Evolutionary conservation across 2,113 vertebrate species (phyloP), one percentile per base, ranked within the genome.

Genomic region (Oplegnathus fasciatus): DNA sequence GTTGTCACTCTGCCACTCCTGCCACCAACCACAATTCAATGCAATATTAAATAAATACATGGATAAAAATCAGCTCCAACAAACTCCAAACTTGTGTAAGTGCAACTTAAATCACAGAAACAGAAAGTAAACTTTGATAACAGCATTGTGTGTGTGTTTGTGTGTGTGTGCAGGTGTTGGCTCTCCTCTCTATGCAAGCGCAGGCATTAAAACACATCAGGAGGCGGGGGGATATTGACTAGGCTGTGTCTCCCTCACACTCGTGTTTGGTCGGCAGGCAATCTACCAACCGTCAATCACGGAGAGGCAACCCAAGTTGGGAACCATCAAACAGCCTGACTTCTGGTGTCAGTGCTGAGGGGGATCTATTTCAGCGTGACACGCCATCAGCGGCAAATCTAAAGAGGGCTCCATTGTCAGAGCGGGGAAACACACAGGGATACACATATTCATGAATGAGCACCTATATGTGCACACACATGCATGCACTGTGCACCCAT

Each of bases 281-380:
- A 95, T 95, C 94, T 95, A 92, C 89, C 86, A 89, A 52, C 92
- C 85, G 92, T 95, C 95, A 95, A 94, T 95, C 95, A 94, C 82
- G 2, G 62, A 50, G 85, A 91, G 87, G 93, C 88, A 84, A 91
- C 92, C 91, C 83, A 93, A 94, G 93, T 93, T 93, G 92, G 92
- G 92, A 95, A 93, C 88, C 87, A 94, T 94, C 93, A 94, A 90
- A 86, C 83, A 72, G 91, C 82, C 89, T 93, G 93, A 93, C 92
- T 94, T 83, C 86, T 85, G 87, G 90, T 94, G 93, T 94, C 92
- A 94, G 88, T 92, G 91, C 89, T 92, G 93, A 91, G 90, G 91
- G 92, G 93, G 93, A 94, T 94, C 88, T 93, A 89, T 93, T 93
- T 94, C 91, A 88, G 82, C 84, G 91, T 92, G 93, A 95, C 93